phyloP scores from a whole-genome alignment of 2,113 vertebrate species.

The Tretioscincus oriximinensis region DNA sequence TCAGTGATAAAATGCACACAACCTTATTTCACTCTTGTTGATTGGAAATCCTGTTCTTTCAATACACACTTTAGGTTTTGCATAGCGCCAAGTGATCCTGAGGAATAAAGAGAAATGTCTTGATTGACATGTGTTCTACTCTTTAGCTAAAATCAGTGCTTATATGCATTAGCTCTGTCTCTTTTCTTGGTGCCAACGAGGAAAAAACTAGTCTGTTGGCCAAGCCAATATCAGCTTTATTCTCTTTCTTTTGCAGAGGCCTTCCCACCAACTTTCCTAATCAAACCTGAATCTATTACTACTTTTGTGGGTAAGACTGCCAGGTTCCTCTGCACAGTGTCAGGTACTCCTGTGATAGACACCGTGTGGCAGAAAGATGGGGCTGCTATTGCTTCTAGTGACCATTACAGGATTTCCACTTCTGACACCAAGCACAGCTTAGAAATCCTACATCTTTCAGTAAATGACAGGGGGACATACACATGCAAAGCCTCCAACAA shows the following conservation, averaged over 20 bases:
- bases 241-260: slow-evolving; percentile 92
- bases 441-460: slow-evolving; percentile 83
- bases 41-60: not conserved
- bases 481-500: slow-evolving; percentile 96
- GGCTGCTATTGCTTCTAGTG: slow-evolving; percentile 78
- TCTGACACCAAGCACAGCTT: slow-evolving; percentile 88
- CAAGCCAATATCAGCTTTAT: slow-evolving; percentile 54
- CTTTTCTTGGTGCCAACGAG: slow-evolving; percentile 28
- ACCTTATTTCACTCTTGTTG: slow-evolving; percentile 14
- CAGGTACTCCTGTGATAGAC: slow-evolving; percentile 89
- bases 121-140: slow-evolving; percentile 8
- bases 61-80: slow-evolving; percentile 1
- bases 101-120: slow-evolving; percentile 24
- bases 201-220: slow-evolving; percentile 3
- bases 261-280: slow-evolving; percentile 90
- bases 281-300: slow-evolving; percentile 90
- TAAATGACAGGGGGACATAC: slow-evolving; percentile 85
- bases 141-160: slow-evolving; percentile 31
- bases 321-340: slow-evolving; percentile 87
- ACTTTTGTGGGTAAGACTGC: slow-evolving; percentile 91
- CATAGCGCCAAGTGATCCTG: not conserved
- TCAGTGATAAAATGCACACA: not conserved
- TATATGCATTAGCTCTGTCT: slow-evolving; percentile 14
- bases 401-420: slow-evolving; percentile 79
- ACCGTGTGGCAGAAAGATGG: slow-evolving; percentile 95